Conservation (phyloP, 2,797 vertebrate species). For the Artibeus lituratus region DNA sequence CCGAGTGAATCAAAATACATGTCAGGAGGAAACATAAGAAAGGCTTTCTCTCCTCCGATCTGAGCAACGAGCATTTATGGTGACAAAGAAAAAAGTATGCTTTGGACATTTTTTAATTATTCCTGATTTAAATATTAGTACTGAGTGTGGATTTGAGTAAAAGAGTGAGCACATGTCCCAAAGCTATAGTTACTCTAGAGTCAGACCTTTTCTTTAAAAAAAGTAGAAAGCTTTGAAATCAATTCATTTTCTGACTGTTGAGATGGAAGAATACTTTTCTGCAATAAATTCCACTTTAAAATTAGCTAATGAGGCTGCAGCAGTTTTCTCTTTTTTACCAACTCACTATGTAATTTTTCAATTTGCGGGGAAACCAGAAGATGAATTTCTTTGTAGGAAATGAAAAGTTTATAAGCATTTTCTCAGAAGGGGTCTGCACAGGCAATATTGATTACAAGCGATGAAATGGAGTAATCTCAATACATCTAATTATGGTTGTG, state of each 20-base stretch:
- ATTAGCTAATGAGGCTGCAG: not conserved
- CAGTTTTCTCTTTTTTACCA: not conserved
- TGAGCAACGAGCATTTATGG: not conserved
- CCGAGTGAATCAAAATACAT: not conserved
- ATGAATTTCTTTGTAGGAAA: conserved; percentile 53
- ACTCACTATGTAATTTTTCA: not conserved
- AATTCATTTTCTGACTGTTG: conserved; percentile 7
- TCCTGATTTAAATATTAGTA: not conserved
- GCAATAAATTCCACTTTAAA: conserved; percentile 33
- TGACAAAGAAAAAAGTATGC: not conserved
- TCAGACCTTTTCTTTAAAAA: not conserved
- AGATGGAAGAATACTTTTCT: conserved; percentile 20
- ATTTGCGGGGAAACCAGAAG: conserved; percentile 11
- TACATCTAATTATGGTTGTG: conserved; percentile 52
- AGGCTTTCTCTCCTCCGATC: not conserved
- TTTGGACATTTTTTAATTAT: not conserved
- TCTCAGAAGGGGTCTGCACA: not conserved
- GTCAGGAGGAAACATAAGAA: not conserved
- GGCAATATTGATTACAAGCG: conserved; percentile 53
- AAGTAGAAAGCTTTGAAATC: not conserved
- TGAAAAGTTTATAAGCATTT: conserved; percentile 40
- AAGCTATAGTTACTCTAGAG: not conserved
- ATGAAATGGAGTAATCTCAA: conserved; percentile 30
- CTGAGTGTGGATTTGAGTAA: conserved; percentile 14
- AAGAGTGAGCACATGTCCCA: not conserved